Conservation (phyloP, 2,888 invertebrate species). For the Lysandra bellargus region DNA sequence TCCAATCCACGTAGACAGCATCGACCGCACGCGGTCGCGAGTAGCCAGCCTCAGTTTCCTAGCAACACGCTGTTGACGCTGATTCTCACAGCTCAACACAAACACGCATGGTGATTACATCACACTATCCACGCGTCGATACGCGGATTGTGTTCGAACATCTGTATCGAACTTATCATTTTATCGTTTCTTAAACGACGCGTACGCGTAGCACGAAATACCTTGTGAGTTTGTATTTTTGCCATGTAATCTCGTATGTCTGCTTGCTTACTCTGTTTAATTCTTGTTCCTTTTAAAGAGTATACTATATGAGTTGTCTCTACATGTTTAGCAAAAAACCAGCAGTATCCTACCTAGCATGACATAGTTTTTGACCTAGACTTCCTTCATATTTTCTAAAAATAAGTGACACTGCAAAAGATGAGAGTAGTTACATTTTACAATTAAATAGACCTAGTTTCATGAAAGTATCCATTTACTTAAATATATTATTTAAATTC, state of each 20-base stretch:
- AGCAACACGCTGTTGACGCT: conserved; percentile 79
- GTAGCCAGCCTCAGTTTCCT: conserved; percentile 69
- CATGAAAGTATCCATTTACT: neutral
- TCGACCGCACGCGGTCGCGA: conserved; percentile 54
- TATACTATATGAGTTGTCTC: neutral
- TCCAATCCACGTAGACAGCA: conserved; percentile 75
- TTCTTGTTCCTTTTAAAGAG: neutral
- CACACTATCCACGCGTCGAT: conserved; percentile 58
- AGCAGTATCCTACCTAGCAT: conserved; percentile 54
- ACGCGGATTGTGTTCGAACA: conserved; percentile 44
- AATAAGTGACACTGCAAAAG: conserved; percentile 60
- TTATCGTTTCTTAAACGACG: conserved; percentile 5
- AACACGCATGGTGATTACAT: conserved; percentile 77
- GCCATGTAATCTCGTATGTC: neutral
- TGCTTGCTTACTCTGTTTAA: neutral
- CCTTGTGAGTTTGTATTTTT: conserved; percentile 21
- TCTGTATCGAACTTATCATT: conserved; percentile 41
- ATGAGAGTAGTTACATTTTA: neutral
- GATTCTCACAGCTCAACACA: conserved; percentile 65
- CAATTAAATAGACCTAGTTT: neutral
- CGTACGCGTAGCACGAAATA: neutral
- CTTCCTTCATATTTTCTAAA: conserved; percentile 68
- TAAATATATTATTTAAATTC: neutral
- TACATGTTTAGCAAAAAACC: neutral
- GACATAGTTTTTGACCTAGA: conserved; percentile 62